phyloP scores from a whole-genome alignment of 2,888 invertebrate genomes.

The Synanthedon myopaeformis region DNA sequence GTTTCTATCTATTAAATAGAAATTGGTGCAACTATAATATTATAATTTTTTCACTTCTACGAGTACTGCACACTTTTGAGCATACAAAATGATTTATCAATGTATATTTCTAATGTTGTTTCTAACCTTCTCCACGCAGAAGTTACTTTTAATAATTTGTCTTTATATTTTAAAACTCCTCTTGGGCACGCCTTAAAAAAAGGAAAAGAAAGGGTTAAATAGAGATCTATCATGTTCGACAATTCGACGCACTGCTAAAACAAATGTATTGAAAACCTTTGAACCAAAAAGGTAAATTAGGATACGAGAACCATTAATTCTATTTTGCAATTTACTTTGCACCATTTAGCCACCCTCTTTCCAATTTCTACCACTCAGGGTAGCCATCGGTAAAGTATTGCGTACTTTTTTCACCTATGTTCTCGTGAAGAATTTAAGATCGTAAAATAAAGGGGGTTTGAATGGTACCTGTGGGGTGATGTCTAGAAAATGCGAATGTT shows the following conservation, averaged over 20 bases:
- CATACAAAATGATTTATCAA: no score
- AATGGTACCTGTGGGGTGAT: slow-evolving; percentile 29
- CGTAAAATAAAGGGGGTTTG: slow-evolving; percentile 58
- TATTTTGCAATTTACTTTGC: slow-evolving; percentile 14
- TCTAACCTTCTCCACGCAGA: no score
- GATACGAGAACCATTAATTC: slow-evolving; percentile 38
- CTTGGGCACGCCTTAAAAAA: no score
- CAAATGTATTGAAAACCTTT: background rate
- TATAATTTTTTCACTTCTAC: no score
- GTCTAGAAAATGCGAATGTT: slow-evolving; percentile 29
- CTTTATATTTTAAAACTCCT: no score
- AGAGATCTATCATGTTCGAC: background rate
- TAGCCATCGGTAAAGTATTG: slow-evolving; percentile 37
- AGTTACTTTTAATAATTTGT: no score
- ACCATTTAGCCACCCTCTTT: slow-evolving; percentile 23
- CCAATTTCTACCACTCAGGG: slow-evolving; percentile 26
- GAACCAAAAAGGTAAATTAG: slow-evolving; percentile 6
- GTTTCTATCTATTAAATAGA: no score
- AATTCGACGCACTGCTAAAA: background rate
- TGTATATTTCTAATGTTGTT: no score
- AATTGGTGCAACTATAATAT: no score
- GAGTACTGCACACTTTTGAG: no score
- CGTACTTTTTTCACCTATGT: slow-evolving; percentile 51
- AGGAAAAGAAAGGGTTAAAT: no score
- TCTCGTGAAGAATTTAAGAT: slow-evolving; percentile 64